Conservation (phyloP, 2,113 vertebrate species). For the Gorsachius goisagi region DNA sequence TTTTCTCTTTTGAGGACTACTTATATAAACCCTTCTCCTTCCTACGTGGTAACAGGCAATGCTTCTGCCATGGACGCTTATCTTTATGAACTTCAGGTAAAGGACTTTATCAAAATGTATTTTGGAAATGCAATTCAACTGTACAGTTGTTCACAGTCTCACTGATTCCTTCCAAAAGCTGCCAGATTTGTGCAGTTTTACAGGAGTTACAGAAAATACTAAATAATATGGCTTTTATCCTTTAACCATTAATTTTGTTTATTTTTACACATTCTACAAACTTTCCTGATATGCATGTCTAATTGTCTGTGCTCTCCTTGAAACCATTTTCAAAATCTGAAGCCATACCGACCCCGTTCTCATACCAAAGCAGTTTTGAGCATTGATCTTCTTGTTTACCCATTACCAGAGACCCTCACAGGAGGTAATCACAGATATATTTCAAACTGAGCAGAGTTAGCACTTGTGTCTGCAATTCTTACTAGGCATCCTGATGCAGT, state of each 20-base stretch:
- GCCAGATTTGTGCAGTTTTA: not conserved
- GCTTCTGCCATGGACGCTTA: not conserved
- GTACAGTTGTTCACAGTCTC: not conserved
- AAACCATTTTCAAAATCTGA: not conserved
- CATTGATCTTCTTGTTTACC: not conserved
- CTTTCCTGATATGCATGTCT: not conserved
- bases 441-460: not conserved
- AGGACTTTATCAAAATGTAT: not conserved
- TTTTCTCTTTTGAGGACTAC: not conserved
- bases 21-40: not conserved
- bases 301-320: not conserved
- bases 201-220: not conserved
- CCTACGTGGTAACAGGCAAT: not conserved
- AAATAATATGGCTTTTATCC: not conserved
- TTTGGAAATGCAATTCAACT: not conserved
- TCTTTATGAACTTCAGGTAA: not conserved
- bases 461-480: not conserved
- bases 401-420: not conserved
- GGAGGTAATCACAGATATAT: not conserved
- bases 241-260: not conserved
- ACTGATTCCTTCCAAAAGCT: not conserved
- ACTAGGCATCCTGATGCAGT: not conserved
- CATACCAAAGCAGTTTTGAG: not conserved
- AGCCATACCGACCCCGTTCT: not conserved
- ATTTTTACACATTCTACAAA: not conserved